phyloP scores from a whole-genome alignment of 2,113 vertebrate genomes.

The Prunella himalayana region DNA sequence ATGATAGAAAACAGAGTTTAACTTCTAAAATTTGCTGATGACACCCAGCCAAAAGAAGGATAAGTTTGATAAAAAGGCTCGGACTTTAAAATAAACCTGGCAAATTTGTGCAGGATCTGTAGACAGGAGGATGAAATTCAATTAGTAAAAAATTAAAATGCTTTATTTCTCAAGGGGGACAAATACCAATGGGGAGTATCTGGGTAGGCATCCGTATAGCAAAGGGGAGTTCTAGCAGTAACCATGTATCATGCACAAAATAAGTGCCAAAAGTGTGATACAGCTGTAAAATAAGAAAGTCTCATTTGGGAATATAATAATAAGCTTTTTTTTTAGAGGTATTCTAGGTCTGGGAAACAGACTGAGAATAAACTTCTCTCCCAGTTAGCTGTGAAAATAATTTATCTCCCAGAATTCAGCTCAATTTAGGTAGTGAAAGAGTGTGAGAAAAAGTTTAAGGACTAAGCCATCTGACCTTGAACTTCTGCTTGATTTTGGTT shows the following conservation, averaged over 20 bases:
- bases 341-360: neutral
- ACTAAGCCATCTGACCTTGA: neutral
- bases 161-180: neutral
- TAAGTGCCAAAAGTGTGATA: neutral
- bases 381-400: neutral
- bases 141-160: neutral
- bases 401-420: neutral
- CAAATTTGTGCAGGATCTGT: neutral
- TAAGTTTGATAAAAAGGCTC: neutral
- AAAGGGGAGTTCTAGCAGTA: neutral
- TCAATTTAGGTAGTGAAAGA: neutral
- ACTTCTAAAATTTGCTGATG: neutral
- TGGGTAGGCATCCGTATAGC: neutral
- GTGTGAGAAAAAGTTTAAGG: neutral
- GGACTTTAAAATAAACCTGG: neutral
- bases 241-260: neutral
- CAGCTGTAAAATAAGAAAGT: neutral
- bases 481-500: neutral
- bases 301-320: neutral
- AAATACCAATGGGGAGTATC: neutral
- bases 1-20: neutral
- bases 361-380: neutral
- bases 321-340: neutral
- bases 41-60: neutral
- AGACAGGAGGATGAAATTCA: neutral